These are phyloP conservation scores for Drosophila histrio DNA, from an alignment of 2,888 invertebrate species.

Conservation along the genomic window DNA sequence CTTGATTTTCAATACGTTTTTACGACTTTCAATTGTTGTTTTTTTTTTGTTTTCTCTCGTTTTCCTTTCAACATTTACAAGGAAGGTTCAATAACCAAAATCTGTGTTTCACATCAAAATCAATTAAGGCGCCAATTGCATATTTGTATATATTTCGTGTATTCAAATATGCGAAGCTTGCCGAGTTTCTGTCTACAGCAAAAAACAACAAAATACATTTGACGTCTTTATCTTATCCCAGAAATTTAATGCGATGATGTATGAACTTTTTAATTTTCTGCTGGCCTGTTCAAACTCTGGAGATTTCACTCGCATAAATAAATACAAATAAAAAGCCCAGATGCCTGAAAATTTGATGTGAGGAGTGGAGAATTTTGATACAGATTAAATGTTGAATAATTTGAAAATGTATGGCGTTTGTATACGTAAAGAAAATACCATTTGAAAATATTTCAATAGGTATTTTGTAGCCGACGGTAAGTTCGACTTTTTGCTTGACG, in stretches of 20 bases:
- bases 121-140: conserved; percentile 77
- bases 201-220: conserved; percentile 46
- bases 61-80: conserved; percentile 18
- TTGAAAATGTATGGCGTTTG: background rate
- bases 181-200: conserved; percentile 16
- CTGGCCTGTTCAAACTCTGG: conserved; percentile 21
- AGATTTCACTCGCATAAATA: conserved; percentile 24
- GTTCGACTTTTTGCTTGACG: background rate
- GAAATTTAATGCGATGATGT: conserved; percentile 82
- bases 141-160: conserved; percentile 51
- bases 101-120: conserved; percentile 67
- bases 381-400: background rate
- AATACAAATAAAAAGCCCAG: conserved; percentile 36
- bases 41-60: background rate
- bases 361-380: conserved; percentile 1
- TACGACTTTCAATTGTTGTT: conserved; percentile 7
- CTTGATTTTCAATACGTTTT: conserved; percentile 24
- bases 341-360: conserved; percentile 34
- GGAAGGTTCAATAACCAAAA: conserved; percentile 71
- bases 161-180: conserved; percentile 32
- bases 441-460: background rate
- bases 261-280: conserved; percentile 76
- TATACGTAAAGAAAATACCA: background rate
- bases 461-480: conserved; percentile 13
- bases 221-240: conserved; percentile 82